Conservation (phyloP, 92 coral and sea anemone genomes). For the Pocillopora grandis region DNA sequence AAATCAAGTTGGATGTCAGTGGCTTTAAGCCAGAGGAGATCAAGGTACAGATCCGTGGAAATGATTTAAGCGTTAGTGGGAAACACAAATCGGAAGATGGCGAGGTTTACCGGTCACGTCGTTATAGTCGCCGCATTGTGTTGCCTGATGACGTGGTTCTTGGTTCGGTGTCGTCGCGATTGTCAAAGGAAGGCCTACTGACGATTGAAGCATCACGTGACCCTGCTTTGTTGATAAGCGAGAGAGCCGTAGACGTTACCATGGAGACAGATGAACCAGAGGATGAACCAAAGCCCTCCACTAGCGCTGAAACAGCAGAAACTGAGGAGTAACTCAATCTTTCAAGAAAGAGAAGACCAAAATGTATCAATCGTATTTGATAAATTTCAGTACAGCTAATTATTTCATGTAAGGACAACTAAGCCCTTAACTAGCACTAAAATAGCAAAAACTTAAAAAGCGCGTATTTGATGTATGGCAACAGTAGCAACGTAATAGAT, state of each 20-base stretch:
- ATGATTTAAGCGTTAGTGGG: conserved; percentile 48
- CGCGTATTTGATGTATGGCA: too few species aligned
- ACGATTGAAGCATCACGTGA: conserved; percentile 49
- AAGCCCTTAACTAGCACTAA: too few species aligned
- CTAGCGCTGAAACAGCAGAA: not conserved
- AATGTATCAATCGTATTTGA: too few species aligned
- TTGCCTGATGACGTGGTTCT: conserved; percentile 55
- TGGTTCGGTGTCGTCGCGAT: conserved; percentile 42
- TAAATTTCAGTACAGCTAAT: not conserved
- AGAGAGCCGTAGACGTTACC: conserved; percentile 25
- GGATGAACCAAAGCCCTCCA: not conserved
- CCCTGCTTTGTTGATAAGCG: not conserved
- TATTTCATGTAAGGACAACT: not conserved
- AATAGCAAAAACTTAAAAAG: too few species aligned
- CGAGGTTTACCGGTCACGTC: conserved; percentile 30
- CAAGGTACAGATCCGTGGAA: too few species aligned
- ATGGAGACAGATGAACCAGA: conserved; percentile 11
- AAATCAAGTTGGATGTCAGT: too few species aligned
- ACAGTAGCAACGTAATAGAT: too few species aligned
- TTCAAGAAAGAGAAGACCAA: too few species aligned
- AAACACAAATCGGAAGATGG: conserved; percentile 38
- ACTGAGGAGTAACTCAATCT: not conserved
- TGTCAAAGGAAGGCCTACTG: conserved; percentile 52
- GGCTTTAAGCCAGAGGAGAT: too few species aligned
- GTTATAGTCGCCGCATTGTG: conserved; percentile 32